phyloP scores from a whole-genome alignment of 2,888 invertebrate species.

The Nasonovia ribisnigri region DNA sequence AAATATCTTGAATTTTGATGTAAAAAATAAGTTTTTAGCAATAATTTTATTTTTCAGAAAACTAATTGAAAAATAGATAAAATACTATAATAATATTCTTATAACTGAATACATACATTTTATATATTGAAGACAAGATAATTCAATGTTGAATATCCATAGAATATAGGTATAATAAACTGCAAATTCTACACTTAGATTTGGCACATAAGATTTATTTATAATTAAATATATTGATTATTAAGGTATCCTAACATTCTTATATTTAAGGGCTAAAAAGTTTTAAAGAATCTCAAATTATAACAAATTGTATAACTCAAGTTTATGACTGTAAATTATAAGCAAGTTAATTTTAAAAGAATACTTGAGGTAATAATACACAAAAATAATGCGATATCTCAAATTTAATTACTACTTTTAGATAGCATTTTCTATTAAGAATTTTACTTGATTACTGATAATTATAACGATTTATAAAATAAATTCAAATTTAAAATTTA shows the following conservation, averaged over 20 bases:
- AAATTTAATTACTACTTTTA: not conserved
- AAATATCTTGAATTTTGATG: no score
- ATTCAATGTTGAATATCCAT: no score
- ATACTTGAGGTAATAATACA: not conserved
- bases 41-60: not conserved
- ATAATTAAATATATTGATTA: not conserved
- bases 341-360: not conserved
- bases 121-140: no score
- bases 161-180: no score
- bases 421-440: no score
- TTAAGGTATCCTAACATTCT: not conserved
- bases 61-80: no score
- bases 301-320: not conserved
- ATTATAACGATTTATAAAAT: not conserved
- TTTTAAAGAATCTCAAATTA: not conserved
- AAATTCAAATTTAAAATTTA: not conserved
- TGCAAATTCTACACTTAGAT: not conserved
- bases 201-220: not conserved
- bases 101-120: not conserved
- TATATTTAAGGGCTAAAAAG: not conserved
- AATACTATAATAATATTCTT: not conserved
- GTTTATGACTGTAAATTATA: not conserved
- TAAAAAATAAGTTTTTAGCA: not conserved
- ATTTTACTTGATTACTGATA: no score
- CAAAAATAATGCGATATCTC: not conserved